phyloP scores from a whole-genome alignment of 1,140 invertebrate genomes.

The Chlorops oryzae region DNA sequence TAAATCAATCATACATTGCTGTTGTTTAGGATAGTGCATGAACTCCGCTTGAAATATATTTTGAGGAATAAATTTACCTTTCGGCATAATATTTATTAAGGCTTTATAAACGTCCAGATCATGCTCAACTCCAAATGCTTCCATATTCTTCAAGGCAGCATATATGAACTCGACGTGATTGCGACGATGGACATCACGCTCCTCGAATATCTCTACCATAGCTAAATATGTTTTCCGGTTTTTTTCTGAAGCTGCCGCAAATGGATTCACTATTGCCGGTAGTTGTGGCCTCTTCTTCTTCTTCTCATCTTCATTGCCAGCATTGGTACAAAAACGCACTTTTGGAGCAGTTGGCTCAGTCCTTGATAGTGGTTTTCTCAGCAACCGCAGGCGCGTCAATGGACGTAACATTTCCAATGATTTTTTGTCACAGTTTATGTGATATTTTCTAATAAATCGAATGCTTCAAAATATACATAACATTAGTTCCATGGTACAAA shows the following conservation, averaged over 20 bases:
- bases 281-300: not conserved
- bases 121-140: conserved; percentile 82
- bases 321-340: too few species aligned
- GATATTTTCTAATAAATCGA: too few species aligned
- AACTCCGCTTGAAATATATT: conserved; percentile 81
- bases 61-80: conserved; percentile 77
- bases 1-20: conserved; percentile 84
- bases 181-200: conserved; percentile 55
- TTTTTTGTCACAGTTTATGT: too few species aligned
- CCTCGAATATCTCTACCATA: conserved; percentile 66
- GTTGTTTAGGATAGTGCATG: conserved; percentile 90
- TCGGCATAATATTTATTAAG: conserved; percentile 85
- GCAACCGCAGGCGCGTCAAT: too few species aligned
- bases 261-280: conserved; percentile 29
- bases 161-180: conserved; percentile 94
- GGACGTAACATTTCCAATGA: too few species aligned
- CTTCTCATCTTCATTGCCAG: too few species aligned
- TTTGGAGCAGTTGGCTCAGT: too few species aligned
- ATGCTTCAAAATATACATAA: too few species aligned
- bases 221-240: conserved; percentile 68
- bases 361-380: too few species aligned
- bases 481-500: too few species aligned
- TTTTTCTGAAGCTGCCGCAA: conserved; percentile 51
- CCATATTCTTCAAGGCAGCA: conserved; percentile 78
- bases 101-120: conserved; percentile 90